Evolutionary conservation across 2,113 vertebrate species (phyloP), one percentile per base, ranked within the genome.

Genomic region (Ceratotherium simum): DNA sequence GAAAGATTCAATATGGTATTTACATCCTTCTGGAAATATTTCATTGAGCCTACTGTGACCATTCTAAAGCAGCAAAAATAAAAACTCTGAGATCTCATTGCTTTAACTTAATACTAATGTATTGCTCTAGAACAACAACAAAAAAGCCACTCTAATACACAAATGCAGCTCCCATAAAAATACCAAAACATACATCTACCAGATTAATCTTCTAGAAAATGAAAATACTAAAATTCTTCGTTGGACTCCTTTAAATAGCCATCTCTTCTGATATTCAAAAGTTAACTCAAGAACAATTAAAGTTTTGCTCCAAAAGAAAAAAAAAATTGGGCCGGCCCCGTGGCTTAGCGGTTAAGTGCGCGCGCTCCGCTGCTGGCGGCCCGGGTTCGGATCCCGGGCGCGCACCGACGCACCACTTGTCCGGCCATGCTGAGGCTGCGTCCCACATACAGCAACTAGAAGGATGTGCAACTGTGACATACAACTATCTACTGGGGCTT

Each of bases 141-240:
- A 60, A 46, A 73, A 90, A 76, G 33, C 25, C 60, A 65, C 65
- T 42, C 20, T 87, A 86, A 54, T 8, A 67, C 51, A 67, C 18
- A 81, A 54, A 54, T 82, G 4, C 25, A 67, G 56, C 58, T 17
- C 82, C 90, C 54, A 67, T n/a, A 58, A 76, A 96, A 94, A 69
- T 29, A 87, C 9, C 48, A 82, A 79, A 56, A 51, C 12, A 73
- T 90, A 56, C 1, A 76, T 51, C 60, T 84, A 70, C 20, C 58
- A 76, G 39, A 80, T 51, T 56, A 95, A 87, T 78, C 64, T 56
- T 92, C 27, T 80, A 92, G n/a, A 95, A 92, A 78, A 89, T 87
- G 75, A 73, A 96, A 89, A 70, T 95, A 33, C 31, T 90, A 60
- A 86, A 85, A 85, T 85, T 60, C 25, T 84, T 85, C 18, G 91